A percentile compares a stretch with the other conserved stretches of the same genome.
These are phyloP conservation scores for rabbit (Oryctolagus cuniculus) DNA, from an alignment of 2,113 vertebrate species.

Conservation along the genomic window mOryCun1.1 NC_091434.1:37852001-37852500, in stretches of 20 bases:
- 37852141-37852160: background rate
- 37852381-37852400: no score
- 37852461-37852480: no score
- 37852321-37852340: background rate
- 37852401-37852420: no score
- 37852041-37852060: background rate
- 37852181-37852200: background rate
- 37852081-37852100: background rate
- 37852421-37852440: no score
- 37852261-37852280: background rate
- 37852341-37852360: background rate
- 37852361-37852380: background rate
- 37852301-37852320: background rate
- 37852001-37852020: background rate
- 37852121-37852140: background rate
- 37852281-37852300: background rate
- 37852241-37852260: background rate
- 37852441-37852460: no score
- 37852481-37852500: no score
- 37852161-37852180: no score
- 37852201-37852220: background rate
- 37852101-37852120: background rate
- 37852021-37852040: background rate
- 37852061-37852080: background rate
- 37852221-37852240: background rate